Evolutionary conservation across 2,888 invertebrate species (phyloP).

Genomic region (Ochropleura leucogaster): DNA sequence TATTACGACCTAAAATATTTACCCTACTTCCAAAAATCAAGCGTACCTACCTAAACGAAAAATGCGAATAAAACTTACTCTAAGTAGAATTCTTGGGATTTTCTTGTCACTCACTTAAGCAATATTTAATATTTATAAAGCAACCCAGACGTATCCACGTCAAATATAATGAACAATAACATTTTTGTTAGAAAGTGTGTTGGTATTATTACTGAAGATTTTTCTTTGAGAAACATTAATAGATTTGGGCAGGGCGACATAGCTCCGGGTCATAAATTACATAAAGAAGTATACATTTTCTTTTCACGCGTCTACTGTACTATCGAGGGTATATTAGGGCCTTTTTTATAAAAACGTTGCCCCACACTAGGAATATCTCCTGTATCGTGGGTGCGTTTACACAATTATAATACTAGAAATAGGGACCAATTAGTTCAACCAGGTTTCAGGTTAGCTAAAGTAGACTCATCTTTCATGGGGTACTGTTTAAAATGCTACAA

Average conservation of each 20-base stretch:
- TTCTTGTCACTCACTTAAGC: conserved; percentile 34
- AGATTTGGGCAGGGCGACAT: background rate
- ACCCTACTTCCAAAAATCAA: background rate
- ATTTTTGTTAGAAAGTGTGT: conserved; percentile 10
- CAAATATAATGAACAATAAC: conserved; percentile 30
- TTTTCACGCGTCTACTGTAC: background rate
- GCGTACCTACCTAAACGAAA: background rate
- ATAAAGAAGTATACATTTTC: conserved; percentile 4
- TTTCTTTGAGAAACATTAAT: background rate
- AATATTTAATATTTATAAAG: conserved; percentile 50
- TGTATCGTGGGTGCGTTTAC: too few species aligned
- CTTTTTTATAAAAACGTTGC: too few species aligned
- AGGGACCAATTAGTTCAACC: too few species aligned
- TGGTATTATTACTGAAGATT: conserved; percentile 7
- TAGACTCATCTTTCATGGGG: too few species aligned
- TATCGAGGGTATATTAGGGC: too few species aligned
- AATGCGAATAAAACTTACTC: background rate
- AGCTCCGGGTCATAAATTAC: background rate
- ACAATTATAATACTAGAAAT: too few species aligned
- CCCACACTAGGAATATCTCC: too few species aligned
- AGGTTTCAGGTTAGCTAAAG: too few species aligned
- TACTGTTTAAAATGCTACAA: too few species aligned
- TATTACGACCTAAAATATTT: background rate
- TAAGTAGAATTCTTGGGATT: conserved; percentile 22
- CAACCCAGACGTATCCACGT: conserved; percentile 25